Base-by-base conservation (phyloP, 2,888 invertebrate species). In the Machimus rusticus region DNA sequence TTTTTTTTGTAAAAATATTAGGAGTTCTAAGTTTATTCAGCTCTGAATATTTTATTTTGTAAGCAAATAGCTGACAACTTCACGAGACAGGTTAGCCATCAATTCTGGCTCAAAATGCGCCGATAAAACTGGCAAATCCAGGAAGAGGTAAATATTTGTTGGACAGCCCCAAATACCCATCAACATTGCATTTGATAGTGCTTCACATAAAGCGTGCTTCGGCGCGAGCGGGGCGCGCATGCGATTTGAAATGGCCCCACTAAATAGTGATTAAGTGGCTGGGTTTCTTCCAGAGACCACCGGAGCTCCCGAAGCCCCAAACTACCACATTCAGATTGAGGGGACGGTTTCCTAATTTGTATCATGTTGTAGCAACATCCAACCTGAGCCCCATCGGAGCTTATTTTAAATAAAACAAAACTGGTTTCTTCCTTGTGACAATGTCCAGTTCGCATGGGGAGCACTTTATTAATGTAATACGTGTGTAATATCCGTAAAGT, bases 401-500 rank as follows among this genome's bases (percentile, higher is more conserved):
- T 55, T n/a, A 19, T 55, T 19, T 55, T 14, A 14, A 46, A 46
- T 46, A 66, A 28, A 76, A 76, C n/a, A n/a, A 43, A 85, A 85
- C 85, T 28, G n/a, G 85, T 85, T 85, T 85, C 23, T 79, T 37
- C 78, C 34, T 66, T 37, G 82, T 74, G 85, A 85, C 85, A 85
- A 85, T 85, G 85, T 85, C 74, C 85, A 85, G 74, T 85, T 43
- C 85, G 46, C 74, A 85, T 74, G 51, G 23, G 78, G 43, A 46
- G 31, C 46, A 43, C 23, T n/a, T 85, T 85, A 84, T 84, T 84
- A 84, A 57, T 66, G 66, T 66, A 66, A 66, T 66, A 23, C 66
- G 79, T 43, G 74, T 85, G 85, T 85, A 85, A 85, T 85, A 85
- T 85, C 85, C 85, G 85, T 85, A 74, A 82, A 85, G 85, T 85